phyloP scores from a whole-genome alignment of 2,888 invertebrate genomes.

The Scelioninae gen. 1 region DNA sequence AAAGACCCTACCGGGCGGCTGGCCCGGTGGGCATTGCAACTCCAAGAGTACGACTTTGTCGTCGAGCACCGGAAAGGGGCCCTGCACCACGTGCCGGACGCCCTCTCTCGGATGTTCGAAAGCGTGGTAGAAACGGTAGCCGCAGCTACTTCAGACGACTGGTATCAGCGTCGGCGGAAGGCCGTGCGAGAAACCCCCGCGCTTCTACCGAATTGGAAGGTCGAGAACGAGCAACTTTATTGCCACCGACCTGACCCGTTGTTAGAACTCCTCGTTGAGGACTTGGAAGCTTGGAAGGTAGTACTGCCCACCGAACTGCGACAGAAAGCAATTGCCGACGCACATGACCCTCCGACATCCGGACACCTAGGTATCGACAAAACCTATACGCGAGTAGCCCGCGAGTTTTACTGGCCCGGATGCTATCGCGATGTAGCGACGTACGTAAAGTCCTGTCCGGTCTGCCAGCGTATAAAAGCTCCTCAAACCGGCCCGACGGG shows the following conservation, averaged over 20 bases:
- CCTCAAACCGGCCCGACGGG: not conserved
- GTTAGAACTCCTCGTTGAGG: not conserved
- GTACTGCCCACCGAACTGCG: slow-evolving; percentile 6
- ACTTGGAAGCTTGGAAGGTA: not conserved
- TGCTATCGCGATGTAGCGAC: slow-evolving; percentile 24
- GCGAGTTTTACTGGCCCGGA: slow-evolving; percentile 31
- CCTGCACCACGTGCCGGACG: slow-evolving; percentile 31
- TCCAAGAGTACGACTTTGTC: not conserved
- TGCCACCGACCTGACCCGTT: not conserved
- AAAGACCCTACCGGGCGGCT: not conserved
- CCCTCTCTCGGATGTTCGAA: slow-evolving; percentile 21
- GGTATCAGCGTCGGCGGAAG: not conserved
- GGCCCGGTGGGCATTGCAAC: not conserved
- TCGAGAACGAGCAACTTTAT: not conserved
- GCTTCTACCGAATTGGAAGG: slow-evolving; percentile 1
- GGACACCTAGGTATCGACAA: slow-evolving; percentile 29
- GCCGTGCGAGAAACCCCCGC: not conserved
- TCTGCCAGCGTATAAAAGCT: slow-evolving; percentile 9
- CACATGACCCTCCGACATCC: slow-evolving; percentile 13
- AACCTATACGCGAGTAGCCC: slow-evolving; percentile 18
- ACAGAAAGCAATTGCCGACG: not conserved
- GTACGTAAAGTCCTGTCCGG: not conserved
- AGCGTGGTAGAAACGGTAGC: not conserved
- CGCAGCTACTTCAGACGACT: not conserved
- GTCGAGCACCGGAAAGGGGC: slow-evolving; percentile 20